A percentile compares a stretch with the other conserved stretches of the same genome.
phyloP scores from a whole-genome alignment of 2,888 invertebrate genomes.

The Dermolepida albohirtum region DNA sequence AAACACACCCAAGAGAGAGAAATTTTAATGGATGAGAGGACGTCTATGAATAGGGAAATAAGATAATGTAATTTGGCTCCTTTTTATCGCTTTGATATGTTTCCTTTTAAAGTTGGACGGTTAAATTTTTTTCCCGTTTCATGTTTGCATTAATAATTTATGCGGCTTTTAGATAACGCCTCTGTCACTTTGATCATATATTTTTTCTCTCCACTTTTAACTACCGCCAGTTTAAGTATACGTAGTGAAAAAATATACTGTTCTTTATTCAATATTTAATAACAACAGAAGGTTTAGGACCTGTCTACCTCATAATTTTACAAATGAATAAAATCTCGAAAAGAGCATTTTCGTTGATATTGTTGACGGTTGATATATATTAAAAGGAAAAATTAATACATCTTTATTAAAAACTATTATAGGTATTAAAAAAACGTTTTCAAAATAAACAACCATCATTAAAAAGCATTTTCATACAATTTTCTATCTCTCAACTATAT shows the following conservation, averaged over 20 bases:
- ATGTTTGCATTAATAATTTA: constrained; percentile 33
- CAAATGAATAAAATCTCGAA: no score
- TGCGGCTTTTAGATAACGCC: constrained; percentile 36
- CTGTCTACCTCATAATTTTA: no score
- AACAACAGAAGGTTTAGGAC: no score
- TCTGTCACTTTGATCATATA: constrained; percentile 18
- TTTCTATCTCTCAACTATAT: no score
- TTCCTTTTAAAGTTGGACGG: constrained; percentile 8
- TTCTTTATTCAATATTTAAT: constrained; percentile 7
- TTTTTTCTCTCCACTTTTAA: constrained; percentile 21
- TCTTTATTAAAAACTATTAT: no score
- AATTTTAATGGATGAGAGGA: constrained; percentile 60
- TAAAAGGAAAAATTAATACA: no score
- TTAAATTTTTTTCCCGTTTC: constrained; percentile 25
- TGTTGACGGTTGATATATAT: no score
- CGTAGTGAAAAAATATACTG: neutral
- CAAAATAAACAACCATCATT: no score
- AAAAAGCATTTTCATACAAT: no score
- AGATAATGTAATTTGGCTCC: constrained; percentile 51
- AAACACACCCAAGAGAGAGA: constrained; percentile 54
- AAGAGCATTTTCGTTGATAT: no score
- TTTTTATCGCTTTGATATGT: neutral
- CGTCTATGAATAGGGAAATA: constrained; percentile 60
- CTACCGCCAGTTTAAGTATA: neutral
- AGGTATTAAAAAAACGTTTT: no score